Conservation (phyloP, 2,888 invertebrate genomes). For the Drosophila setosimentum region DNA sequence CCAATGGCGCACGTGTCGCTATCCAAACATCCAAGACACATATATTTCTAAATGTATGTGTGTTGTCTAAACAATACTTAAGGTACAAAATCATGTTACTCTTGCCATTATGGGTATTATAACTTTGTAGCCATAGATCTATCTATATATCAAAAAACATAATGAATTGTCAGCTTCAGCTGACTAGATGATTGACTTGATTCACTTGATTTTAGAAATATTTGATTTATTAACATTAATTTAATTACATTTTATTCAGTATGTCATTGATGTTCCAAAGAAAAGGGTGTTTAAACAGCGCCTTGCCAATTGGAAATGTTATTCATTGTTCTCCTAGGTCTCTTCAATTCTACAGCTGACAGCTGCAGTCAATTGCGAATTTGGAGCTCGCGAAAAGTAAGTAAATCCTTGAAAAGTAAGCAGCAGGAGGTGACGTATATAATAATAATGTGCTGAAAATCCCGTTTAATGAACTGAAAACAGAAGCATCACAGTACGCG, state of each 20-base stretch:
- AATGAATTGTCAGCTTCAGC: neutral
- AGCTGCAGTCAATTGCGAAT: slow-evolving; percentile 29
- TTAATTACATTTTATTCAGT: neutral
- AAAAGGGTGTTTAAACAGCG: slow-evolving; percentile 17
- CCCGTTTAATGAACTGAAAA: slow-evolving; percentile 75
- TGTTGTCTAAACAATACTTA: slow-evolving; percentile 13
- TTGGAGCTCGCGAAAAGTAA: slow-evolving; percentile 11
- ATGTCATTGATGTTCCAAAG: too few relatives aligned
- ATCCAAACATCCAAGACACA: neutral
- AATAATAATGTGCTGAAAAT: slow-evolving; percentile 71
- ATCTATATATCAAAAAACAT: neutral
- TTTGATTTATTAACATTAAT: neutral
- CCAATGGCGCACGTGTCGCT: slow-evolving; percentile 20
- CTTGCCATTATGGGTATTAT: neutral
- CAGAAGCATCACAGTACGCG: slow-evolving; percentile 46
- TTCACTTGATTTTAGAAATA: too few relatives aligned
- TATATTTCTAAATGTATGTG: neutral
- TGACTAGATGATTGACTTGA: too few relatives aligned
- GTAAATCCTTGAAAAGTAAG: slow-evolving; percentile 51
- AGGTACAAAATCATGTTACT: slow-evolving; percentile 15
- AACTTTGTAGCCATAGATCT: neutral
- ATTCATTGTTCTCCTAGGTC: neutral
- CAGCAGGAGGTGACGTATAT: slow-evolving; percentile 33
- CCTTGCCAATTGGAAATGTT: neutral
- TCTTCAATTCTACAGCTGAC: slow-evolving; percentile 13